These are phyloP conservation scores for Corvus cornix DNA, from an alignment of 2,113 vertebrate species.

Conservation along the genomic window DNA sequence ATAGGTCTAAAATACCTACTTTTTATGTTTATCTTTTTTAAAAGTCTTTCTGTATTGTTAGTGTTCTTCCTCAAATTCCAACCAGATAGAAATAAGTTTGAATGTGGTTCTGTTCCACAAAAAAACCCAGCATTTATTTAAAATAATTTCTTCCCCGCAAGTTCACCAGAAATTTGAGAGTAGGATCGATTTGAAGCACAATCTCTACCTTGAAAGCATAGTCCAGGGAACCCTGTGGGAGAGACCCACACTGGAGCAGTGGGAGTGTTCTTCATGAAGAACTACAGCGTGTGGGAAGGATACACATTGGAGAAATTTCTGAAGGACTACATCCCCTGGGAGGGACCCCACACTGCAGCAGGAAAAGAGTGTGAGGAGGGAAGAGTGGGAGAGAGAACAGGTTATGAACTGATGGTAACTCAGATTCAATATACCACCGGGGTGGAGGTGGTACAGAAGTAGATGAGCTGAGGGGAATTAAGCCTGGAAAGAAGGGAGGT, in stretches of 20 bases:
- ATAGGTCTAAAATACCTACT: not conserved
- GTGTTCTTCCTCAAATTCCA: not conserved
- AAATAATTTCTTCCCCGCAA: not conserved
- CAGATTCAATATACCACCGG: accelerated
- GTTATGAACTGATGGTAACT: not conserved
- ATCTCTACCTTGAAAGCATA: not conserved
- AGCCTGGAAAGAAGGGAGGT: not conserved
- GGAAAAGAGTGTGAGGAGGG: not conserved
- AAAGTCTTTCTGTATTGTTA: not conserved
- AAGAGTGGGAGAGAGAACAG: not conserved
- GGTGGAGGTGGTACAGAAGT: not conserved
- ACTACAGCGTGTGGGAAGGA: not conserved
- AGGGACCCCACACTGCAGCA: not conserved
- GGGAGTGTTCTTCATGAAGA: not conserved
- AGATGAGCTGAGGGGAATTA: not conserved
- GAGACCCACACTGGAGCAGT: not conserved
- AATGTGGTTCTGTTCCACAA: not conserved
- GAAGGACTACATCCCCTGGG: not conserved
- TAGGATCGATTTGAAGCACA: not conserved
- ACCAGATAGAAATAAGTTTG: not conserved
- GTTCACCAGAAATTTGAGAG: not conserved
- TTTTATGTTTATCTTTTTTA: not conserved
- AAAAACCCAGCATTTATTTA: not conserved
- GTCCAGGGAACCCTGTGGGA: not conserved
- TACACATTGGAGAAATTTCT: not conserved